These are phyloP conservation scores for Agraylea sexmaculata DNA, from an alignment of 1,140 invertebrate genomes.

Conservation along the genomic window DNA sequence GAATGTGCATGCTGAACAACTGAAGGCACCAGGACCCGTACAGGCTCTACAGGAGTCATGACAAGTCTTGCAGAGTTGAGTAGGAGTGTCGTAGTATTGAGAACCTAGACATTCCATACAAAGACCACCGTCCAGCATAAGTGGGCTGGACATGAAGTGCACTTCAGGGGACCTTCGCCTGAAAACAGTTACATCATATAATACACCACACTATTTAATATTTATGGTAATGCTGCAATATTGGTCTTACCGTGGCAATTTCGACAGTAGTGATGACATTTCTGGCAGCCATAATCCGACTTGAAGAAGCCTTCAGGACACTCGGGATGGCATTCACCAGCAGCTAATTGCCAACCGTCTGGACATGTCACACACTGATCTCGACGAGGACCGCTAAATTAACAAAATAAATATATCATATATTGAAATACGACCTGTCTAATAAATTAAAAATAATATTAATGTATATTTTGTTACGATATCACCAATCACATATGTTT, in stretches of 20 bases:
- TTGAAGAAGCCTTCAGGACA: conserved; percentile 77
- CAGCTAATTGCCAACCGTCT: conserved; percentile 59
- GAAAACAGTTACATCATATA: conserved; percentile 15
- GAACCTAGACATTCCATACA: conserved; percentile 61
- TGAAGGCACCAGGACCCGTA: conserved; percentile 55
- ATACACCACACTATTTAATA: too few relatives aligned
- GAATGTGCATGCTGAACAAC: conserved; percentile 51
- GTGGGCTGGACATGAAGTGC: conserved; percentile 56
- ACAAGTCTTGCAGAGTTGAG: conserved; percentile 53
- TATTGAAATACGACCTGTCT: too few relatives aligned
- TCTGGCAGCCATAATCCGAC: conserved; percentile 64
- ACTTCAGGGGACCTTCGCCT: conserved; percentile 59
- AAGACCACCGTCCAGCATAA: conserved; percentile 61
- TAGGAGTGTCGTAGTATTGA: conserved; percentile 59
- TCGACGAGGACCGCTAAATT: conserved; percentile 53
- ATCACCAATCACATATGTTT: too few relatives aligned
- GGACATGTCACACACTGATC: conserved; percentile 78
- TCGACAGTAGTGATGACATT: conserved; percentile 72
- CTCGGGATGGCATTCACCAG: conserved; percentile 68
- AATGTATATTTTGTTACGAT: too few relatives aligned
- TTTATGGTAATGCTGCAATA: too few relatives aligned
- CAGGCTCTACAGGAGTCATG: conserved; percentile 57
- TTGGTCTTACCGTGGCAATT: conserved; percentile 55
- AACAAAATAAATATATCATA: background rate
- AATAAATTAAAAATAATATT: too few relatives aligned